phyloP scores from a whole-genome alignment of 2,113 vertebrate species.

The Phalacrocorax brasilianus region DNA sequence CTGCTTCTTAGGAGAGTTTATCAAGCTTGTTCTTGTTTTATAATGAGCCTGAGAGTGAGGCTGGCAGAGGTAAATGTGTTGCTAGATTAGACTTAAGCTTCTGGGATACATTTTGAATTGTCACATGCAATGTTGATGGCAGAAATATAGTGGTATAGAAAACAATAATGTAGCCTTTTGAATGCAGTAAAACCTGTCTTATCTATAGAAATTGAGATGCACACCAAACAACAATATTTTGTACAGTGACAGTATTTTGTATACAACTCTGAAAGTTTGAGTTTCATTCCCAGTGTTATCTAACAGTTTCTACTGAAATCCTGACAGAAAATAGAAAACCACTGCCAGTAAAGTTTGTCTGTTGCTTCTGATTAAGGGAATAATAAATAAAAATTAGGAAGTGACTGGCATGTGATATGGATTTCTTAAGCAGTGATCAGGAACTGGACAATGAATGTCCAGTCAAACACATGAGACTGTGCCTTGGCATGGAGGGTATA shows the following conservation, averaged over 20 bases:
- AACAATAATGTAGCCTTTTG: not conserved
- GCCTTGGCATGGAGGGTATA: not conserved
- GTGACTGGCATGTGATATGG: not conserved
- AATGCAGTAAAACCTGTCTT: not conserved
- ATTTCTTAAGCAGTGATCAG: not conserved
- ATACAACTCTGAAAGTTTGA: not conserved
- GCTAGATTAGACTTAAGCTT: not conserved
- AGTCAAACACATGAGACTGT: not conserved
- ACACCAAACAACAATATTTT: not conserved
- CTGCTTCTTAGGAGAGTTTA: not conserved
- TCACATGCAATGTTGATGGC: not conserved
- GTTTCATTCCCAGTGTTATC: not conserved
- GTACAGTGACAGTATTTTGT: not conserved
- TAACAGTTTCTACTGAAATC: not conserved
- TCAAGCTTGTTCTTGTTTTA: not conserved
- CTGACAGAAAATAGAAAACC: not conserved
- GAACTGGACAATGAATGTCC: not conserved
- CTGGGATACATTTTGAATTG: not conserved
- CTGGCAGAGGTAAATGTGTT: not conserved
- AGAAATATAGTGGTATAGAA: not conserved
- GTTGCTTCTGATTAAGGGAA: not conserved
- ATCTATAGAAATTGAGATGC: not conserved
- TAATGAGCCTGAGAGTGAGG: not conserved
- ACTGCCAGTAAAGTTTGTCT: not conserved
- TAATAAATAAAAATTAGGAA: not conserved